Evolutionary conservation across 2,113 vertebrate genomes (phyloP).

Genomic region (Elephas maximus): DNA sequence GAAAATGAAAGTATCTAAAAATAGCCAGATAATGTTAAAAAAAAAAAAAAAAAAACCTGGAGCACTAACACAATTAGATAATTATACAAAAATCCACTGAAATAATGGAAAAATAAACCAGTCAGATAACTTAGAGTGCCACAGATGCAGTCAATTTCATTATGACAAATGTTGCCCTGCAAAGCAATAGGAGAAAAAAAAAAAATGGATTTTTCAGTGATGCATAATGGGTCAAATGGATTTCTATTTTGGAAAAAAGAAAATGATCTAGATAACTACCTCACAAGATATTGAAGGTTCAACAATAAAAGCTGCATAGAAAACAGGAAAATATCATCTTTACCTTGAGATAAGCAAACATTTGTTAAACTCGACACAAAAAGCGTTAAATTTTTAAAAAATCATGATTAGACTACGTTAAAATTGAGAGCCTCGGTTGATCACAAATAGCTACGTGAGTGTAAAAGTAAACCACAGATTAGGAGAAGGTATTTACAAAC

Average conservation of each 20-base stretch:
- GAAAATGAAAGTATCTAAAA: neutral
- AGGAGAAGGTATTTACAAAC: neutral
- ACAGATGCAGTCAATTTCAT: neutral
- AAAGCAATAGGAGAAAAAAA: neutral
- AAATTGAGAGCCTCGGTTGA: too few relatives aligned
- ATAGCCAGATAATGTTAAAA: neutral
- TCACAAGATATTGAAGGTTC: neutral
- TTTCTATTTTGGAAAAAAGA: neutral
- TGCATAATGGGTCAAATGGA: neutral
- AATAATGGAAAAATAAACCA: neutral
- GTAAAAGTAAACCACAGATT: slow-evolving; percentile 19
- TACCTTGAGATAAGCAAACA: neutral
- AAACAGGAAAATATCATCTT: neutral
- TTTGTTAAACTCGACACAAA: slow-evolving; percentile 20
- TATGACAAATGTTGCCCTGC: neutral
- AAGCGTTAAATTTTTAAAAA: neutral
- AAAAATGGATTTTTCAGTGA: neutral
- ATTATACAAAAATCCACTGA: neutral
- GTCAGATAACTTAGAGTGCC: neutral
- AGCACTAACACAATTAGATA: neutral
- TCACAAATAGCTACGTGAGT: neutral
- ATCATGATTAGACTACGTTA: neutral
- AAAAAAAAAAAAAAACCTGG: neutral
- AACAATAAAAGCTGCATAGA: neutral
- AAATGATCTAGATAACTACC: neutral